Base-by-base conservation (phyloP, 2,113 vertebrate genomes). In the Cepphus grylle region DNA sequence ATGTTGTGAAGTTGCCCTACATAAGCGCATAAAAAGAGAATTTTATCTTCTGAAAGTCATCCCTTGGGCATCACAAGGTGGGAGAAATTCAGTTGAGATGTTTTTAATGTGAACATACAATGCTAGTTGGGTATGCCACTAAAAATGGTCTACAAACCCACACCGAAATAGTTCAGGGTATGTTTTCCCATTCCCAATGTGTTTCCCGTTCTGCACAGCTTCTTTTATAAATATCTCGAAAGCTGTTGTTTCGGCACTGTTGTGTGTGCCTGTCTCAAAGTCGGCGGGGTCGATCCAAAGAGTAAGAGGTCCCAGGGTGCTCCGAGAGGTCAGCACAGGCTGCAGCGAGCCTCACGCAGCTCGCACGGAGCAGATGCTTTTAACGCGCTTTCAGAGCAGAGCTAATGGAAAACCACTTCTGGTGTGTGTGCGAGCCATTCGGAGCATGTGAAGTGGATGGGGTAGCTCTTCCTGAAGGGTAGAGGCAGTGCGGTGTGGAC, bases 221-320 rank as follows among this genome's bases (percentile, higher is more conserved):
- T 47, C 55, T 14, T 72, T 58, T 56, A 34, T 63, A 59, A 80
- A 21, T 29, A n/a, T 7, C 61, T 67, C 3, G 1, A 53, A 29
- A 22, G 26, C 27, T 1, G 0, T 19, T 52, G 25, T 40, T 42
- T 13, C 0, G 5, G 43, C 26, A 13, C 61, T 67, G 34, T 52
- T n/a, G 16, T 6, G 18, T 34, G 49, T 30, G 40, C 29, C 36
- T n/a, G 30, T 27, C 58, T 30, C 59, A 10, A 27, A 49, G 20
- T 5, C 2, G 0, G 0, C 8, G 53, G 76, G 38, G 14, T 13
- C 36, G 32, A 15, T 72, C 29, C 26, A 19, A 36, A n/a, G 55
- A 43, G 49, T 5, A 4, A 2, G 1, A 25, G 56, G 16, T 72
- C 5, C 32, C 26, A 12, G 94, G 32, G 34, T 17, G 25, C 38